phyloP scores from a whole-genome alignment of 2,888 invertebrate species.

The Sarcophaga rosellei region DNA sequence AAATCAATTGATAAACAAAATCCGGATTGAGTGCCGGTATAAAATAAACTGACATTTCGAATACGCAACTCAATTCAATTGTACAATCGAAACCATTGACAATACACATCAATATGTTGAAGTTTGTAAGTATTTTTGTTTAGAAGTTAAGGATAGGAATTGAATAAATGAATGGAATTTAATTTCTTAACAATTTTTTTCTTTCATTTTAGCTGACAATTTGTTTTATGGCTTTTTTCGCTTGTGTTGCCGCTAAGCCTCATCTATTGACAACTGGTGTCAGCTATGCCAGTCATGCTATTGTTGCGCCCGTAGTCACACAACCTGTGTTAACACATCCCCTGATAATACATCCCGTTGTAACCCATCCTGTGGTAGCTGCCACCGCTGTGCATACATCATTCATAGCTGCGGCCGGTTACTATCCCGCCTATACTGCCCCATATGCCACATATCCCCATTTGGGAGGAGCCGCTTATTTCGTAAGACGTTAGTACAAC shows the following conservation, averaged over 20 bases:
- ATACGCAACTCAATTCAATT: conserved; percentile 26
- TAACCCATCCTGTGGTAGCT: conserved; percentile 18
- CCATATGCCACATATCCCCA: conserved; percentile 52
- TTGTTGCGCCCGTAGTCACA: conserved; percentile 29
- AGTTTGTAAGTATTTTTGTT: conserved; percentile 55
- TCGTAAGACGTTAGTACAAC: conserved; percentile 47
- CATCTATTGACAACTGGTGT: conserved; percentile 56
- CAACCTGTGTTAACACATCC: conserved; percentile 23
- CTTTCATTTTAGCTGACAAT: conserved; percentile 53
- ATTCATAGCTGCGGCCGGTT: conserved; percentile 6
- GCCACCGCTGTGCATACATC: conserved; percentile 25
- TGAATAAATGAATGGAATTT: background rate
- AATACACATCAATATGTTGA: conserved; percentile 57
- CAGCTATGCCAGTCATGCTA: conserved; percentile 49
- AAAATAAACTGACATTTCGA: conserved; percentile 41
- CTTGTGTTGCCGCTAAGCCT: conserved; percentile 57
- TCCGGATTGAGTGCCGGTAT: conserved; percentile 4
- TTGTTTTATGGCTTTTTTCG: conserved; percentile 54
- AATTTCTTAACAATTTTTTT: conserved; percentile 1
- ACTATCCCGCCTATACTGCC: conserved; percentile 50
- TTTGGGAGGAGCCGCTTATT: conserved; percentile 29
- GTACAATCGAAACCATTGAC: conserved; percentile 8
- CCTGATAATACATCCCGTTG: conserved; percentile 11
- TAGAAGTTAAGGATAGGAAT: background rate
- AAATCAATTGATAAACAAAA: conserved; percentile 5